Conservation (phyloP, 2,113 vertebrate genomes). For the Rhynchomys soricoides region DNA sequence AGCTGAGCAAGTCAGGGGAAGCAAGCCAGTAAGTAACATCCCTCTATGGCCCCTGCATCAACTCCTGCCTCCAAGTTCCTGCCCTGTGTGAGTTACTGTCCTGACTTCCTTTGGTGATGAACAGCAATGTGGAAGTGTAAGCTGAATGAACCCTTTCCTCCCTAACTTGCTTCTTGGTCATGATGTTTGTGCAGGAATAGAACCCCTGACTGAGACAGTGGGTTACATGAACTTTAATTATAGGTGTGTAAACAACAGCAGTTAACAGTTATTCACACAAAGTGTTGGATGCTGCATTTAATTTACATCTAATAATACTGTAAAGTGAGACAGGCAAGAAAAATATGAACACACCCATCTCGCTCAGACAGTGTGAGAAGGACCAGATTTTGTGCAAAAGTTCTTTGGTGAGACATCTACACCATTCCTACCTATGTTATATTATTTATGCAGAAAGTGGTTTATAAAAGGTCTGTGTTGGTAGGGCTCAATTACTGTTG, state of each 20-base stretch:
- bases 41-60: too few relatives aligned
- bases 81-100: too few relatives aligned
- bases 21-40: too few relatives aligned
- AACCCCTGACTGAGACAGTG: too few relatives aligned
- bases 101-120: too few relatives aligned
- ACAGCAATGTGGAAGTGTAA: too few relatives aligned
- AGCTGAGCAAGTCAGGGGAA: too few relatives aligned
- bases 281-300: neutral
- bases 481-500: neutral
- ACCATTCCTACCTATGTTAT: neutral
- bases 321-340: neutral
- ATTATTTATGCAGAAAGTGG: neutral
- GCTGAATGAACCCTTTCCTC: too few relatives aligned
- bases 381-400: neutral
- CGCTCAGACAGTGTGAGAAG: neutral
- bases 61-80: too few relatives aligned
- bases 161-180: too few relatives aligned
- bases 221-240: slow-evolving; percentile 42
- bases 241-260: neutral
- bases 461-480: neutral
- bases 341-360: neutral
- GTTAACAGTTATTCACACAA: neutral
- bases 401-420: neutral
- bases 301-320: neutral
- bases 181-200: too few relatives aligned